Evolutionary conservation across 2,113 vertebrate genomes (phyloP).

Genomic region (Leuciscus idus): DNA sequence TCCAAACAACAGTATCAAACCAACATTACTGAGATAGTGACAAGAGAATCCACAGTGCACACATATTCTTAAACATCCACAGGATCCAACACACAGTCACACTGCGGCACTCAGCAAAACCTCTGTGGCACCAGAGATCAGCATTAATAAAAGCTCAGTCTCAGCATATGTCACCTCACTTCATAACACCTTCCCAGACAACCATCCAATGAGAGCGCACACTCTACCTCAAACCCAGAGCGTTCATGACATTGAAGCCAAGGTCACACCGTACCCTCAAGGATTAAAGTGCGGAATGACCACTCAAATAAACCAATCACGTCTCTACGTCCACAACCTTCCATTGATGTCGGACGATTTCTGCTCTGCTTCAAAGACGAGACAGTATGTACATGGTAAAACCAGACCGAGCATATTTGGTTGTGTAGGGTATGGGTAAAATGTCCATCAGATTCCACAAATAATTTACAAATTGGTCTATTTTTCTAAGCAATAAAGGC

Average conservation of each 20-base stretch:
- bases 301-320: slow-evolving; percentile 20
- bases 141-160: slow-evolving; percentile 70
- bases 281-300: slow-evolving; percentile 4
- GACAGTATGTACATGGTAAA: background rate
- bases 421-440: too few relatives aligned
- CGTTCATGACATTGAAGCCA: slow-evolving; percentile 15
- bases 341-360: background rate
- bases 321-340: background rate
- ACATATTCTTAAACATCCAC: slow-evolving; percentile 14
- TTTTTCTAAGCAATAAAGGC: background rate
- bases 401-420: background rate
- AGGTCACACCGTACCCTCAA: slow-evolving; percentile 24
- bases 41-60: background rate
- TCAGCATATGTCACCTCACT: slow-evolving; percentile 78
- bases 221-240: slow-evolving; percentile 5
- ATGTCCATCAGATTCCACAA: too few relatives aligned
- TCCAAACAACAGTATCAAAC: background rate
- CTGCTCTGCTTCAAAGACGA: background rate
- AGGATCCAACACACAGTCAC: slow-evolving; percentile 32
- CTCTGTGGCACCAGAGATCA: slow-evolving; percentile 69
- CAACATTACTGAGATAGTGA: background rate
- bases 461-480: background rate
- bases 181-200: slow-evolving; percentile 71
- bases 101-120: slow-evolving; percentile 67
- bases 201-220: slow-evolving; percentile 63